Percentiles rank a stretch among this genome's conserved stretches.
phyloP scores from a whole-genome alignment of 2,113 vertebrate genomes.

The Maccullochella peelii region DNA sequence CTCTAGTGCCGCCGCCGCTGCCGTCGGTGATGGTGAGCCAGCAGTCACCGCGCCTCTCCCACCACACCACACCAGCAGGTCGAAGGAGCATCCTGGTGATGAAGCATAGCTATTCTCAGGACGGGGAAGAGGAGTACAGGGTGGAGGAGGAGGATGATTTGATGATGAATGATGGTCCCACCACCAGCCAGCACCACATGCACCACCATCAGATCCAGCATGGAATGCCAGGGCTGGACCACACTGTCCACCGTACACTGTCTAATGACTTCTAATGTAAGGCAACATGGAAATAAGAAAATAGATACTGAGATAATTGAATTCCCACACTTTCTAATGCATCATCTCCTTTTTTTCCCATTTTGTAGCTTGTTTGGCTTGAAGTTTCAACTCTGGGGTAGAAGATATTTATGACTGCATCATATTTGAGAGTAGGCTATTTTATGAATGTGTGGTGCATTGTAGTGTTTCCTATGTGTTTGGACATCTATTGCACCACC shows the following conservation, averaged over 20 bases:
- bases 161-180: slow-evolving; percentile 89
- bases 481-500: slow-evolving; percentile 5
- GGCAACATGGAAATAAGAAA: slow-evolving; percentile 57
- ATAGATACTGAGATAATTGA: background rate
- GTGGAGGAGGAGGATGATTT: slow-evolving; percentile 81
- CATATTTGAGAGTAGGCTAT: slow-evolving; percentile 2
- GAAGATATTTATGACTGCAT: slow-evolving; percentile 4
- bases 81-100: slow-evolving; percentile 94
- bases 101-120: slow-evolving; percentile 97
- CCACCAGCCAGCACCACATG: slow-evolving; percentile 83
- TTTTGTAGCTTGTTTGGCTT: background rate
- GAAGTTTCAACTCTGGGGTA: background rate
- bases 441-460: background rate
- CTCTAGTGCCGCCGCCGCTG: slow-evolving; percentile 81
- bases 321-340: background rate
- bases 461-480: slow-evolving; percentile 5
- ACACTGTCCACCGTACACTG: slow-evolving; percentile 93
- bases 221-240: slow-evolving; percentile 88
- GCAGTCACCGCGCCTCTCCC: slow-evolving; percentile 68
- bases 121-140: slow-evolving; percentile 91
- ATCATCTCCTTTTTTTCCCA: background rate
- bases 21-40: slow-evolving; percentile 64
- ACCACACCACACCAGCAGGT: slow-evolving; percentile 80
- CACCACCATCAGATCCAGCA: slow-evolving; percentile 81
- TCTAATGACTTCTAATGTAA: slow-evolving; percentile 89